Percentiles rank a stretch among this genome's conserved stretches.
phyloP scores from a whole-genome alignment of 2,113 vertebrate genomes.

The Peucedramus taeniatus region DNA sequence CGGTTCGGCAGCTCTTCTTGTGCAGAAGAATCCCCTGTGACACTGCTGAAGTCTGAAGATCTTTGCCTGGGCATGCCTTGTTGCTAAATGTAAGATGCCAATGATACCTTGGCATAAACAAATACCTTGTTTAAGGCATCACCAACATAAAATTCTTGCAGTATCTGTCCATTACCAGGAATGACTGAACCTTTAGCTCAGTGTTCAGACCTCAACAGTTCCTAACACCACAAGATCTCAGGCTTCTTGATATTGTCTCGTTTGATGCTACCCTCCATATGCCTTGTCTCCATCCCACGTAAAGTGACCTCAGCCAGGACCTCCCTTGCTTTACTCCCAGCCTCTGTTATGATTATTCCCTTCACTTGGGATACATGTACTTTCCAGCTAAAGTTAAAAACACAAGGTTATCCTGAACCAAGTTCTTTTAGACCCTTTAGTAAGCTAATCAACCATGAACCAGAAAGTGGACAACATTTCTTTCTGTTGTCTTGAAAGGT shows the following conservation, averaged over 20 bases:
- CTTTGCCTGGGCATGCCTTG: neutral
- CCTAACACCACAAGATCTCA: neutral
- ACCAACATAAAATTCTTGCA: neutral
- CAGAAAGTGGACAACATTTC: neutral
- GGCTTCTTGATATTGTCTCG: neutral
- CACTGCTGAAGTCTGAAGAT: neutral
- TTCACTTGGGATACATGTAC: neutral
- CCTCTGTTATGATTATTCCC: neutral
- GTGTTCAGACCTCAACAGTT: neutral
- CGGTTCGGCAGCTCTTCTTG: neutral
- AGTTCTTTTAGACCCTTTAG: neutral
- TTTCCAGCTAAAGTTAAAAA: neutral
- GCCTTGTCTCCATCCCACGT: neutral
- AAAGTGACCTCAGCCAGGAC: neutral
- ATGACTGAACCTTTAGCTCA: neutral
- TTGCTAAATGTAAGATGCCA: neutral
- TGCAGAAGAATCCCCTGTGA: neutral
- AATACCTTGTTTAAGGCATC: too few relatives aligned
- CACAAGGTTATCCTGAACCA: neutral
- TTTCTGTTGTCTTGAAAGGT: neutral
- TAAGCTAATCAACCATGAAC: neutral
- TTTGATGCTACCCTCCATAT: neutral
- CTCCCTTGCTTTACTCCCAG: neutral
- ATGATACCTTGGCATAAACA: too few relatives aligned
- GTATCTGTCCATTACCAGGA: neutral